Base-by-base conservation (phyloP, 2,113 vertebrate species). In the Beaufortia kweichowensis region DNA sequence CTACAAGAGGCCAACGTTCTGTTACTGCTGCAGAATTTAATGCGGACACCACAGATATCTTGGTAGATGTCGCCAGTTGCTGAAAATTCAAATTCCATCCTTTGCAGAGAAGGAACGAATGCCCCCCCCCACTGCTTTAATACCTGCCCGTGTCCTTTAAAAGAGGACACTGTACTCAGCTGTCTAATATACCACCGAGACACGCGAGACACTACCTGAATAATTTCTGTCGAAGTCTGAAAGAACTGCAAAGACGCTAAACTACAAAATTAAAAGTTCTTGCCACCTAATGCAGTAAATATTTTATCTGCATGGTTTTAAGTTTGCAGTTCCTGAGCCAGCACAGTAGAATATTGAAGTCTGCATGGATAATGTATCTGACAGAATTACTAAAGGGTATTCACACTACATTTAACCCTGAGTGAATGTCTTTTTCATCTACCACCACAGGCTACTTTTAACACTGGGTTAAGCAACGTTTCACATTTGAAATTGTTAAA, bases 111-210 rank as follows among this genome's bases (percentile, higher is more conserved):
- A 48, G 56, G 33, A 61, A 61, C 29, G 41, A 61, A 71, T 60
- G 70, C 23, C 19, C 46, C 24, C 46, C 24, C 12, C 24, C 29
- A 56, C 56, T 43, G 24, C 53, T 29, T 60, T 73, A 60, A 60
- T 73, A 28, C 41, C 9, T 29, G 24, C 24, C 19, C n/a, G 1
- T 46, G 24, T 60, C 70, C 24, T 73, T 61, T 31, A 39, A 31
- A n/a, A 55, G 24, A 61, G 39, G 39, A 61, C 71, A 62, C 6
- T 2, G 56, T 46, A 28, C 53, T 41, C 35, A 41, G 70, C 29
- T 61, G 56, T 73, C 56, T 61, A 43, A 72, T 61, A 46, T 31
- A 73, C 57, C 70, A 73, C 57, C 39, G 60, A 73, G 23, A 59
- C 23, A 53, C 19, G 7, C 48, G 15, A 11, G 57, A 73, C 70